phyloP scores from a whole-genome alignment of 2,113 vertebrate species.

The Cavia porcellus region DNA sequence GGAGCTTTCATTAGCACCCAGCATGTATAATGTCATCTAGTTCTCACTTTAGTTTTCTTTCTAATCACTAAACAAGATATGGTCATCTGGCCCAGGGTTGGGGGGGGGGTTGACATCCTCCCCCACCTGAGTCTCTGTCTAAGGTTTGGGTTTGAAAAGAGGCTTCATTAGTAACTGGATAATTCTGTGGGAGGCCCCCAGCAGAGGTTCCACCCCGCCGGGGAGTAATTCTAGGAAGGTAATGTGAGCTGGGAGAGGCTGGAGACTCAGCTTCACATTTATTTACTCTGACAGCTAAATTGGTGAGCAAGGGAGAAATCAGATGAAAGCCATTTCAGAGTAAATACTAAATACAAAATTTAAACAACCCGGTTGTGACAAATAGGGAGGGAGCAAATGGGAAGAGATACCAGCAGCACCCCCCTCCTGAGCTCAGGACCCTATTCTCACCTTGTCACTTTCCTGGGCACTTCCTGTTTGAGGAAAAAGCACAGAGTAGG shows the following conservation, averaged over 20 bases:
- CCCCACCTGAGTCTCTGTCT: conserved; percentile 54
- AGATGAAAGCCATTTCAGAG: conserved; percentile 89
- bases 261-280: conserved; percentile 85
- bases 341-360: conserved; percentile 87
- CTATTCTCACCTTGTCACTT: conserved; percentile 14
- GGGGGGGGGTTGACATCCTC: conserved; percentile 41
- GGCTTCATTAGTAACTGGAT: conserved; percentile 88
- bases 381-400: conserved; percentile 54
- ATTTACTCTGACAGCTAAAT: conserved; percentile 91
- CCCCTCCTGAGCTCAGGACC: neutral
- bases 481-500: neutral
- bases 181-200: conserved; percentile 87
- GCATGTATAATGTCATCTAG: neutral
- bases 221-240: conserved; percentile 87
- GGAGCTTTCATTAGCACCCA: neutral
- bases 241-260: conserved; percentile 88
- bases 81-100: neutral
- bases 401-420: conserved; percentile 40
- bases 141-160: conserved; percentile 67
- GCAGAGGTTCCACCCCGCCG: conserved; percentile 84
- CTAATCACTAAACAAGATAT: neutral
- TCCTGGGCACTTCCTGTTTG: conserved; percentile 60
- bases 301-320: conserved; percentile 87
- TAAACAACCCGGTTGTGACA: conserved; percentile 83
- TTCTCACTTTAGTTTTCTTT: neutral